These are phyloP conservation scores for Pelmatolapia mariae DNA, from an alignment of 2,113 vertebrate species.

Conservation along the genomic window DNA sequence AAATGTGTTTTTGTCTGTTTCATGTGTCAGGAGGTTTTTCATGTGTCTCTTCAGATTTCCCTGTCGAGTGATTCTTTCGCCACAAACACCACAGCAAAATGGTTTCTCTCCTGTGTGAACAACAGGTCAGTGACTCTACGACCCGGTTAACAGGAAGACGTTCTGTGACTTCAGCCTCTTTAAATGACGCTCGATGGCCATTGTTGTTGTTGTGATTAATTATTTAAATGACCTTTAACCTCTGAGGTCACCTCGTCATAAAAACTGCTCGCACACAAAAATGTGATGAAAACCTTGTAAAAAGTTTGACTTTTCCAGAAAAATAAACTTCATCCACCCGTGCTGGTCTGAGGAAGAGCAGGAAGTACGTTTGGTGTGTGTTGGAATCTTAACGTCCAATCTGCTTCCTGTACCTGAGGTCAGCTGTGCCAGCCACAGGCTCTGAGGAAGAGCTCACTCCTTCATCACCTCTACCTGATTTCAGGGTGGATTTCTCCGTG, in stretches of 20 bases:
- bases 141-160: not conserved
- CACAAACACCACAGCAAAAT: not conserved
- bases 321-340: accelerated
- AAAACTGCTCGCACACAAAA: not conserved
- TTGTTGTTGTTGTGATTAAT: not conserved
- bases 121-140: not conserved
- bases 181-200: not conserved
- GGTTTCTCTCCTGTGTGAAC: not conserved
- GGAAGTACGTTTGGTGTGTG: not conserved
- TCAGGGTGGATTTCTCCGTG: not conserved
- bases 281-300: not conserved
- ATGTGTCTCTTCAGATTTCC: not conserved
- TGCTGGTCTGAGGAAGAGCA: not conserved
- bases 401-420: not conserved
- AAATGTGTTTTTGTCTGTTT: not conserved
- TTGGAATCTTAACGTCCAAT: not conserved
- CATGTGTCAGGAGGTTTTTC: not conserved
- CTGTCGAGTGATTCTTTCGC: not conserved
- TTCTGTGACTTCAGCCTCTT: not conserved
- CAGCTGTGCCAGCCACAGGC: not conserved
- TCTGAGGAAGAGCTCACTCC: not conserved
- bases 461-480: not conserved
- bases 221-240: not conserved
- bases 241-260: not conserved
- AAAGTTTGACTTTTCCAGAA: not conserved